Conservation (phyloP, 2,113 vertebrate genomes). For the Indri indri region DNA sequence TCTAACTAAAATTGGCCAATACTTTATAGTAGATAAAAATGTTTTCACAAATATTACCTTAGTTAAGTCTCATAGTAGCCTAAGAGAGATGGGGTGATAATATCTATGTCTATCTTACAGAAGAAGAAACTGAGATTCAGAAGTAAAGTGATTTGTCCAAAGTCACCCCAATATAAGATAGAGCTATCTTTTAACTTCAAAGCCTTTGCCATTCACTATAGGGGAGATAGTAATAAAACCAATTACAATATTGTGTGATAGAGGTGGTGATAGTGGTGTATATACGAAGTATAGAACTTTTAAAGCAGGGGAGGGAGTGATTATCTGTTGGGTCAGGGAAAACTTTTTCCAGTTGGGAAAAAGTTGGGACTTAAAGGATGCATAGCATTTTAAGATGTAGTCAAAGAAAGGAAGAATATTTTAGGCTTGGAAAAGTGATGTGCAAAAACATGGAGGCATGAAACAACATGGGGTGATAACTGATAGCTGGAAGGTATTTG, state of each 20-base stretch:
- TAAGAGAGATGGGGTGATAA: neutral
- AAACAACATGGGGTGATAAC: neutral
- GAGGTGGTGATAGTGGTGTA: neutral
- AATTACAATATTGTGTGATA: neutral
- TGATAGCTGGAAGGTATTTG: neutral
- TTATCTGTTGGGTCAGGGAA: neutral
- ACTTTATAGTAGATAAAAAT: neutral
- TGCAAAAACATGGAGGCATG: neutral
- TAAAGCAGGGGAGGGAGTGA: neutral
- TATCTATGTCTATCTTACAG: neutral
- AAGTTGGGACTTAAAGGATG: neutral
- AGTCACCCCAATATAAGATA: neutral
- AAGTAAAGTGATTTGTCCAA: neutral
- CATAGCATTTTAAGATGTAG: neutral
- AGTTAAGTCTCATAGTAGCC: neutral
- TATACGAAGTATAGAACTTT: neutral
- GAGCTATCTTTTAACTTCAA: neutral
- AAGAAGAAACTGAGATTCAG: neutral
- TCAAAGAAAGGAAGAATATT: neutral
- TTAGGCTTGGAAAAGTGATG: neutral
- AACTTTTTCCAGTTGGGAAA: neutral
- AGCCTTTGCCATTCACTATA: neutral
- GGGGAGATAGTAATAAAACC: neutral
- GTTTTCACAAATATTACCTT: neutral
- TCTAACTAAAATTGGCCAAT: neutral